Conservation (phyloP, 2,113 vertebrate species). For the Micronycteris hirsuta region DNA sequence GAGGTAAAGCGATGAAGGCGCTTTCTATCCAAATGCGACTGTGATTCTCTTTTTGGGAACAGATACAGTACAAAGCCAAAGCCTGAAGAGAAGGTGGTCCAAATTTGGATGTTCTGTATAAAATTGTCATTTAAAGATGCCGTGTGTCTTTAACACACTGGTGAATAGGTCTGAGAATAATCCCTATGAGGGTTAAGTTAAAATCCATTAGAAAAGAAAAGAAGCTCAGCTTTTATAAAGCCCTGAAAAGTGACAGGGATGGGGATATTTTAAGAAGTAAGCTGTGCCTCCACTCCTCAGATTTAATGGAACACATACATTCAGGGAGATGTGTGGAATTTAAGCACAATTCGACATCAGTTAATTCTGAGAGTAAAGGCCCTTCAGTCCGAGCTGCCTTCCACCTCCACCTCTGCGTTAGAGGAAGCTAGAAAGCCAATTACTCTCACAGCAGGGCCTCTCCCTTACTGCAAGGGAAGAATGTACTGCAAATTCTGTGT, state of each 20-base stretch:
- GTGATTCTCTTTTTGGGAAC: not conserved
- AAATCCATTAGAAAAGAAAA: not conserved
- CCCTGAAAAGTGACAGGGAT: not conserved
- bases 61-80: not conserved
- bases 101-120: not conserved
- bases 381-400: constrained; percentile 46
- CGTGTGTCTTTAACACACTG: not conserved
- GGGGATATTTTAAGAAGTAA: constrained; percentile 12
- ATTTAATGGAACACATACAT: constrained; percentile 47
- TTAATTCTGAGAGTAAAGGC: constrained; percentile 50
- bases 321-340: constrained; percentile 45
- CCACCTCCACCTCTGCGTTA: constrained; percentile 46
- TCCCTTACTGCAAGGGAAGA: constrained; percentile 49
- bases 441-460: constrained; percentile 67
- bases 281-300: constrained; percentile 30
- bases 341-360: constrained; percentile 54
- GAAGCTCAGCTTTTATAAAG: not conserved
- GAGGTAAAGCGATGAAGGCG: not conserved
- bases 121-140: not conserved
- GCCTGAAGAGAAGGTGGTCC: not conserved
- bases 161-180: constrained; percentile 40
- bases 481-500: constrained; percentile 55
- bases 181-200: constrained; percentile 18
- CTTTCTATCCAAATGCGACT: not conserved
- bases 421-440: constrained; percentile 71